phyloP scores from a whole-genome alignment of 2,797 vertebrate genomes.

The Dicrostonyx torquatus region DNA sequence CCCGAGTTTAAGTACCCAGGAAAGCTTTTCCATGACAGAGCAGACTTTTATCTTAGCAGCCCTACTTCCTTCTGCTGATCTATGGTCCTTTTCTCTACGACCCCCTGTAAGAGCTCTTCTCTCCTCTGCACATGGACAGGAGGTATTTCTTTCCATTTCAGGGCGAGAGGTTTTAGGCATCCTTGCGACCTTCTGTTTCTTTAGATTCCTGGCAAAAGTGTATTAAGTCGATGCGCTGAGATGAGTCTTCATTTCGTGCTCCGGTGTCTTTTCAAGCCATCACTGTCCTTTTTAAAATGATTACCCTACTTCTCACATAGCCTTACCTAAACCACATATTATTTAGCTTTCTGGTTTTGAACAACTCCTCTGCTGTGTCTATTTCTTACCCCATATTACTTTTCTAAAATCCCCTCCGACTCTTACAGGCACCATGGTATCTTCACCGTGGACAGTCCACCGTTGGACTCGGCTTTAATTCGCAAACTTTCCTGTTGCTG shows the following conservation, averaged over 20 bases:
- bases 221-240: neutral
- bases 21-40: slow-evolving; percentile 35
- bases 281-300: neutral
- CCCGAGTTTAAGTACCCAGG: neutral
- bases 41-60: slow-evolving; percentile 10
- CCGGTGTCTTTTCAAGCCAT: neutral
- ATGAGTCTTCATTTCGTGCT: neutral
- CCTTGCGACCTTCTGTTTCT: neutral
- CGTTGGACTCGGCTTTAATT: neutral
- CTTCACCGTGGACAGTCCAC: neutral
- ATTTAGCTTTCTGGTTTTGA: neutral
- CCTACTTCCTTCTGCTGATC: neutral
- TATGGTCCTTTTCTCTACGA: neutral
- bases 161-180: neutral
- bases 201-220: neutral
- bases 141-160: slow-evolving; percentile 8
- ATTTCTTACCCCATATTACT: neutral
- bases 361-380: neutral
- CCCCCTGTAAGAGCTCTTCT: neutral
- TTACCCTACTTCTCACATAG: neutral
- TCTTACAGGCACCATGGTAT: neutral
- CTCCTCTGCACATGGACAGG: neutral
- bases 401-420: neutral
- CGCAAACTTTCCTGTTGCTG: neutral
- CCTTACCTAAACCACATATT: neutral